Conservation (phyloP, 1,140 invertebrate genomes). For the Drosophila carrolli region DNA sequence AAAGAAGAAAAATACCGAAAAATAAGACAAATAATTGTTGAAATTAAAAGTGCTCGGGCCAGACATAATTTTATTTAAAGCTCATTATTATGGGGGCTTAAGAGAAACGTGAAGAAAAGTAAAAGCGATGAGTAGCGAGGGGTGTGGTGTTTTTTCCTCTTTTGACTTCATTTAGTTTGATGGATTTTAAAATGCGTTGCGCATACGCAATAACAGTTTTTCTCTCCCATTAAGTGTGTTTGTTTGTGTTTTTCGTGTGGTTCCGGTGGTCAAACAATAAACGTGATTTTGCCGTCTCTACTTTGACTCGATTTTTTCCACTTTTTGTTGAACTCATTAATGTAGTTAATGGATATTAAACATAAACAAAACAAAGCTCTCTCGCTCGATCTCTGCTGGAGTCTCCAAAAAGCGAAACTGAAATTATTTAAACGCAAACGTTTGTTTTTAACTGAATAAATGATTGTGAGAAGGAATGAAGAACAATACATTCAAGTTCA, state of each 20-base stretch:
- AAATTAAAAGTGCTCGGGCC: constrained; percentile 68
- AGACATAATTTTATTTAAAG: constrained; percentile 47
- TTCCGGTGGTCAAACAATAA: constrained; percentile 72
- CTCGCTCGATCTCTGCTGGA: background rate
- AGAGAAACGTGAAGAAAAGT: constrained; percentile 44
- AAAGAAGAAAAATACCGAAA: background rate
- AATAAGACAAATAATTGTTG: constrained; percentile 68
- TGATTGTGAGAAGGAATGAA: constrained; percentile 1
- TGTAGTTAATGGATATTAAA: constrained; percentile 78
- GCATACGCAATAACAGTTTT: constrained; percentile 43
- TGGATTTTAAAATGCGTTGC: constrained; percentile 47
- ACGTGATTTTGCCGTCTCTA: constrained; percentile 48
- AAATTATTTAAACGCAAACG: constrained; percentile 24
- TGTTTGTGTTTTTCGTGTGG: constrained; percentile 17
- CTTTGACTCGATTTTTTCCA: constrained; percentile 6
- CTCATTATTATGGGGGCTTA: constrained; percentile 36
- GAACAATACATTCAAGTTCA: background rate
- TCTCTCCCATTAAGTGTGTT: constrained; percentile 37
- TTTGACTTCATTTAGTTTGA: constrained; percentile 17
- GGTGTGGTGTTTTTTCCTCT: background rate
- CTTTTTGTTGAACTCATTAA: constrained; percentile 62
- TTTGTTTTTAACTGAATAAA: constrained; percentile 18
- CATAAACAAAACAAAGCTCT: constrained; percentile 61
- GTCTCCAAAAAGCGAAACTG: constrained; percentile 24
- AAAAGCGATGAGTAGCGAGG: constrained; percentile 34